phyloP scores from a whole-genome alignment of 2,113 vertebrate species.

The Pomatostomus ruficeps region DNA sequence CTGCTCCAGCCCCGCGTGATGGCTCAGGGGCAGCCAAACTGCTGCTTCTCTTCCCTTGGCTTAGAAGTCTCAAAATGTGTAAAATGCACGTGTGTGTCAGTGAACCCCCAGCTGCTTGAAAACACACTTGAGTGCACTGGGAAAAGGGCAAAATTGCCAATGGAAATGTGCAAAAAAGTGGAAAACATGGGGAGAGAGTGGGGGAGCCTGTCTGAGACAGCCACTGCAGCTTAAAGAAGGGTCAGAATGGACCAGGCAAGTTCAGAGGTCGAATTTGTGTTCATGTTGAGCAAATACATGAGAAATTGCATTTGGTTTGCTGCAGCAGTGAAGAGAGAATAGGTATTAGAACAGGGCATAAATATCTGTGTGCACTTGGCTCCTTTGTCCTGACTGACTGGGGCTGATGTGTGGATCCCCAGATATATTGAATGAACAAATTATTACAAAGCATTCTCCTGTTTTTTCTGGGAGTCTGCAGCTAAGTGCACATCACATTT shows the following conservation, averaged over 20 bases:
- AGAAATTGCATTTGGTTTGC: neutral
- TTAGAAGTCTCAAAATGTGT: neutral
- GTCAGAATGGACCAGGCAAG: neutral
- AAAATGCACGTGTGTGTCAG: neutral
- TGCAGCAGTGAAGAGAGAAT: neutral
- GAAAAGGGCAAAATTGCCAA: neutral
- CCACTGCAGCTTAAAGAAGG: neutral
- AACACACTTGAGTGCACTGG: neutral
- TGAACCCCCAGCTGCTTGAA: neutral
- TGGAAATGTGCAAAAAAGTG: neutral
- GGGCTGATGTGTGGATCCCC: neutral
- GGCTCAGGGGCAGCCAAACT: neutral
- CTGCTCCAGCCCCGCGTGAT: neutral
- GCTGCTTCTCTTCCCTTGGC: neutral
- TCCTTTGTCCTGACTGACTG: neutral
- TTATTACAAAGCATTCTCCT: neutral
- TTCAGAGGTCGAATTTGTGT: neutral
- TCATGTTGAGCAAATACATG: neutral
- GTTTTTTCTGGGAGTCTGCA: neutral
- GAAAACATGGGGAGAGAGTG: neutral
- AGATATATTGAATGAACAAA: neutral
- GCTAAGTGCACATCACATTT: neutral
- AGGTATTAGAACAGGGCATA: neutral
- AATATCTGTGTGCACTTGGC: neutral
- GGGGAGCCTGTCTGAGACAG: neutral